Evolutionary conservation across 64 coral and sea anemone genomes (phyloP).

Genomic region (Platygyra sinensis): DNA sequence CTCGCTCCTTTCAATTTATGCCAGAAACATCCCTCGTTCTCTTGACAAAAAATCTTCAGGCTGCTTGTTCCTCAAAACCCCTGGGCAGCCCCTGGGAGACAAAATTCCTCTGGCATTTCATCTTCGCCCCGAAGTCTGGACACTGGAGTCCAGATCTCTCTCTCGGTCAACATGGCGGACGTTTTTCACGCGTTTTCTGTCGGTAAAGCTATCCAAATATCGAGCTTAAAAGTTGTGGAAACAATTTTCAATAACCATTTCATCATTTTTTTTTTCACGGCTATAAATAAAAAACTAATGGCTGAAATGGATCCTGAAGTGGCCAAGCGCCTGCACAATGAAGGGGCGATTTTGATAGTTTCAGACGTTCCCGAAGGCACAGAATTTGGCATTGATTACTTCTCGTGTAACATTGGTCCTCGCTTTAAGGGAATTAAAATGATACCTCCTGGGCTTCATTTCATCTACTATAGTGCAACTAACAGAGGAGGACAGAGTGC

Average conservation of each 20-base stretch:
- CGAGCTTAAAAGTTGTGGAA: not conserved
- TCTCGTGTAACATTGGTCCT: slow-evolving; percentile 84
- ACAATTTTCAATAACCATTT: not conserved
- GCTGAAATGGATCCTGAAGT: slow-evolving; percentile 78
- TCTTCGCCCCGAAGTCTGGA: not conserved
- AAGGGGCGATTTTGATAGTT: slow-evolving; percentile 74
- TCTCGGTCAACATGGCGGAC: slow-evolving; percentile 18
- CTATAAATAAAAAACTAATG: not conserved
- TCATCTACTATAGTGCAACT: slow-evolving; percentile 84
- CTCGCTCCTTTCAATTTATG: no score
- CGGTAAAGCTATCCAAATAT: not conserved
- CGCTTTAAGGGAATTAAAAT: slow-evolving; percentile 97
- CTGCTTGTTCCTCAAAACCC: no score
- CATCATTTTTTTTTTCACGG: not conserved
- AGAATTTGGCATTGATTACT: slow-evolving; percentile 94
- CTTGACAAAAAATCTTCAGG: no score
- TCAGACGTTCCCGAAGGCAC: slow-evolving; percentile 84
- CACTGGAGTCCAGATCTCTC: not conserved
- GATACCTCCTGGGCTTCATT: slow-evolving; percentile 92
- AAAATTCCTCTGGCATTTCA: no score
- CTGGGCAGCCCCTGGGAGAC: no score
- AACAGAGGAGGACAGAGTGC: slow-evolving; percentile 76
- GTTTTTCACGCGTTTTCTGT: not conserved
- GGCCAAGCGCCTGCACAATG: slow-evolving; percentile 62
- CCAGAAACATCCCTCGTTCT: no score